Base-by-base conservation (phyloP, 2,888 invertebrate species). In the Drosophila nr. medialis region DNA sequence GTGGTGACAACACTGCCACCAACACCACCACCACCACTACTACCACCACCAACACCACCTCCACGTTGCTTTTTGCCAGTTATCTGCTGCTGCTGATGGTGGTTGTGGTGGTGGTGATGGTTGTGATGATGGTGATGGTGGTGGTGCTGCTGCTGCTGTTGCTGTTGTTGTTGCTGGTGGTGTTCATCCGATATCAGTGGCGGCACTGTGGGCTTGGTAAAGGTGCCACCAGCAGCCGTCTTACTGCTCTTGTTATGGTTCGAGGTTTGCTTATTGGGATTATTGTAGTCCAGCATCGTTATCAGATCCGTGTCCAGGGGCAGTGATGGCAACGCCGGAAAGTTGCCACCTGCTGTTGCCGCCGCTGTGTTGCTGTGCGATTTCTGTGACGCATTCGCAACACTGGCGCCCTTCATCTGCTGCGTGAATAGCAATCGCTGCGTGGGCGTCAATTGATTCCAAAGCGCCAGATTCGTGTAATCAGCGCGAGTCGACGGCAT, bases 381-480 rank as follows among this genome's bases (percentile, higher is more conserved):
- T 49, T 72, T 75, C 53, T 67, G 70, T 7, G 74, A 27, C 1
- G 64, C 48, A n/a, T 38, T 61, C 10, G 60, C 69, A 36, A n/a
- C 48, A 34, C 65, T 70, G 40, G 71, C 68, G 27, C 83, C 83
- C 55, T 91, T 91, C 32, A 91, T 81, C 72, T 91, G 92, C 54
- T 92, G 91, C 4, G 91, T 92, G 32, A 92, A 78, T 5, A 91
- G 70, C 49, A 91, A 71, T 49, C 91, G 82, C 64, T 91, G 91
- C 7, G 87, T 77, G 45, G 83, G 91, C 30, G 86, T 91, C 75
- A 92, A 72, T 65, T 92, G 92, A 84, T 92, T 92, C 92, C 92
- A 92, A 38, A 92, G 75, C 1, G 92, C 91, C 50, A 92, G 69
- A 73, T 92, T 92, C 11, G 92, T 90, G 29, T 92, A 92, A 64